Percentiles rank a stretch among this genome's conserved stretches.
phyloP scores from a whole-genome alignment of 2,113 vertebrate genomes.

The Takifugu flavidus region DNA sequence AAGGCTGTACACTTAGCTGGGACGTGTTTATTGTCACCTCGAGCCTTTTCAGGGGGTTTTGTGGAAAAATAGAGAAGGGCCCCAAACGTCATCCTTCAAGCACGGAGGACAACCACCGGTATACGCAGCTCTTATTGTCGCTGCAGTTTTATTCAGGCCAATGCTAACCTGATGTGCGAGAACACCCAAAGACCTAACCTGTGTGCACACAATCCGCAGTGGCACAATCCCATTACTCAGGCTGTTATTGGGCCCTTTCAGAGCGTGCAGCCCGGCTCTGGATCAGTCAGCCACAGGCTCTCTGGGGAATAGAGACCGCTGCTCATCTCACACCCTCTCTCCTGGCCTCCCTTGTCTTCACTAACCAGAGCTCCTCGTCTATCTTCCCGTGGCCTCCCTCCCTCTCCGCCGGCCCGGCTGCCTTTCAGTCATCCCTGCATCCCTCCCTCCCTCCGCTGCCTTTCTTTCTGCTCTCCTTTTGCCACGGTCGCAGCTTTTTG shows the following conservation, averaged over 20 bases:
- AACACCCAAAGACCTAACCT: slow-evolving; percentile 68
- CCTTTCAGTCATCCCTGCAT: slow-evolving; percentile 5
- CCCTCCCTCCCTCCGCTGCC: not conserved
- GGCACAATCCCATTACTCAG: slow-evolving; percentile 73
- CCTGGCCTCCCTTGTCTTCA: slow-evolving; percentile 12
- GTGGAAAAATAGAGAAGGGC: slow-evolving; percentile 10
- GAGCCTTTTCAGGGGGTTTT: slow-evolving; percentile 10
- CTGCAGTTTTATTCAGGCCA: slow-evolving; percentile 39
- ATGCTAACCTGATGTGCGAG: slow-evolving; percentile 50
- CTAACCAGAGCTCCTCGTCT: slow-evolving; percentile 16
- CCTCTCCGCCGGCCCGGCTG: slow-evolving; percentile 16
- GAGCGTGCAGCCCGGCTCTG: slow-evolving; percentile 58
- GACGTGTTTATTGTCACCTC: slow-evolving; percentile 8
- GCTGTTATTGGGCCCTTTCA: slow-evolving; percentile 67
- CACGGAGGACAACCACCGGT: slow-evolving; percentile 25
- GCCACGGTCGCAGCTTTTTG: slow-evolving; percentile 32
- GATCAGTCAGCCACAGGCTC: slow-evolving; percentile 64
- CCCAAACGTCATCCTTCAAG: slow-evolving; percentile 5
- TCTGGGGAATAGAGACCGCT: slow-evolving; percentile 45
- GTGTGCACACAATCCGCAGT: slow-evolving; percentile 65
- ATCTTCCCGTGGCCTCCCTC: slow-evolving; percentile 25
- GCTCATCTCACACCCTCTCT: slow-evolving; percentile 16
- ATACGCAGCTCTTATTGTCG: slow-evolving; percentile 11
- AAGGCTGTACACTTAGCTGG: not conserved
- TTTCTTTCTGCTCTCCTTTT: slow-evolving; percentile 14